Evolutionary conservation across 2,888 invertebrate genomes (phyloP).

Genomic region (Tinea pellionella): DNA sequence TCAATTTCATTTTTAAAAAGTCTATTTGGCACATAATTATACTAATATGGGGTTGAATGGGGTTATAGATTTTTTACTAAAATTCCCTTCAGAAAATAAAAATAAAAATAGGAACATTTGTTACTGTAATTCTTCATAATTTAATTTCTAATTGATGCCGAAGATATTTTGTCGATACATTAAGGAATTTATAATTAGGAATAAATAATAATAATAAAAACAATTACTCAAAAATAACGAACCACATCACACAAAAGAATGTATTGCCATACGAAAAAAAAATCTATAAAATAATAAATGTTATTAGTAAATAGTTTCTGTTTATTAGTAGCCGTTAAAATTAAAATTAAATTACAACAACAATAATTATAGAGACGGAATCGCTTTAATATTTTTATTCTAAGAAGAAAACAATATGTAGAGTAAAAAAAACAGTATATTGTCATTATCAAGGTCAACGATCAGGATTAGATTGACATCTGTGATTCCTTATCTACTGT

Average conservation of each 20-base stretch:
- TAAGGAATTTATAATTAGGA: neutral
- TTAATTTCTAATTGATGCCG: neutral
- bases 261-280: neutral
- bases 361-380: no score
- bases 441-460: no score
- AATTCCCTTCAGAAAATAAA: neutral
- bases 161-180: neutral
- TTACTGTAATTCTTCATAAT: neutral
- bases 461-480: no score
- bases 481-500: no score
- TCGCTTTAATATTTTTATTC: no score
- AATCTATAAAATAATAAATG: neutral
- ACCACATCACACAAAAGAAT: constrained; percentile 1
- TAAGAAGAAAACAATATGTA: no score
- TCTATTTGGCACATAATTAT: neutral
- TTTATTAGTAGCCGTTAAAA: no score
- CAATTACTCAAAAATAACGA: neutral
- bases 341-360: no score
- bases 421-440: no score
- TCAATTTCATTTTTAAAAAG: neutral
- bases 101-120: neutral
- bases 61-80: neutral
- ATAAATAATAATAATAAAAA: neutral
- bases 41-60: neutral
- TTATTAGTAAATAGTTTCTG: no score